Percentiles rank a stretch among this genome's conserved stretches.
Evolutionary conservation across 2,797 vertebrate species (phyloP).

Genomic region (Muraenolepis orangiensis): DNA sequence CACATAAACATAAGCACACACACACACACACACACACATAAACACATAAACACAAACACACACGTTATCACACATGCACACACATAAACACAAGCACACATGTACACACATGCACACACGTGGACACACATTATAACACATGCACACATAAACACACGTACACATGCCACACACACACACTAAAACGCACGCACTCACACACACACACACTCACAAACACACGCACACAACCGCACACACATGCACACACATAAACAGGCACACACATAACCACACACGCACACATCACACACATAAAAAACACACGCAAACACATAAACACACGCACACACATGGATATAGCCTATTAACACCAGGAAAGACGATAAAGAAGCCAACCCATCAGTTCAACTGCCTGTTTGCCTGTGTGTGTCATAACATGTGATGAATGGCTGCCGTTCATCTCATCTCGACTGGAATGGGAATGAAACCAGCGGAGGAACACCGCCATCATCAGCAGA

Average conservation of each 20-base stretch:
- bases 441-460: conserved; percentile 59
- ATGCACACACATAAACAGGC: no score
- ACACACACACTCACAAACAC: no score
- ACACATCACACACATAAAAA: no score
- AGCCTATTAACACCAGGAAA: background rate
- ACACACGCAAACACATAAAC: background rate
- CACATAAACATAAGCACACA: conserved; percentile 4
- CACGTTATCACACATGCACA: conserved; percentile 14
- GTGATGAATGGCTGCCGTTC: conserved; percentile 68
- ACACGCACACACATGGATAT: conserved; percentile 5
- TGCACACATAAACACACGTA: no score
- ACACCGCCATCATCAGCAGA: conserved; percentile 63
- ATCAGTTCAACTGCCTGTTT: conserved; percentile 54
- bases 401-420: conserved; percentile 36
- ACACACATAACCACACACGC: background rate
- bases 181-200: background rate
- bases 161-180: no score
- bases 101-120: no score
- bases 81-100: background rate
- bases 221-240: no score
- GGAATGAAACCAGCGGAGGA: conserved; percentile 61
- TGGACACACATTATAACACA: background rate
- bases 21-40: conserved; percentile 12
- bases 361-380: conserved; percentile 41
- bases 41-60: no score